phyloP scores from a whole-genome alignment of 2,888 invertebrate genomes.

The Lepidonotus clava region DNA sequence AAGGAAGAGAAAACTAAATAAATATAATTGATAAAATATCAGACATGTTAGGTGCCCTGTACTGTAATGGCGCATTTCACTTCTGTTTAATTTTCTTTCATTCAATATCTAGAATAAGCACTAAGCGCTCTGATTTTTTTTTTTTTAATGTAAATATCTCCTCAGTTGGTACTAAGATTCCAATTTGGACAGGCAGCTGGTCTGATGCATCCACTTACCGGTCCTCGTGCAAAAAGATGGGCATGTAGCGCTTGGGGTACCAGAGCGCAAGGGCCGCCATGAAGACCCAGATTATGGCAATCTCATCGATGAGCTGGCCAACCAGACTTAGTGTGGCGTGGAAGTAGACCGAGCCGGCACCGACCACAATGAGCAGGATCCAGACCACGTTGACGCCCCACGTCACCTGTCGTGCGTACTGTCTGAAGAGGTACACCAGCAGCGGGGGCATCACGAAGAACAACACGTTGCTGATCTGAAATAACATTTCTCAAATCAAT shows the following conservation, averaged over 20 bases:
- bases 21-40: no score
- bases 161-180: no score
- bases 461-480: conserved; percentile 88
- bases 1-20: no score
- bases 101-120: no score
- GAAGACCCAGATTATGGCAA: conserved; percentile 91
- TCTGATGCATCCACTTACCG: no score
- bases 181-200: no score
- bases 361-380: conserved; percentile 89
- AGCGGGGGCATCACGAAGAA: conserved; percentile 89
- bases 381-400: conserved; percentile 89
- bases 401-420: conserved; percentile 87
- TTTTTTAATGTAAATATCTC: no score
- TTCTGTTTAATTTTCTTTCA: no score
- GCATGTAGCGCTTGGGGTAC: conserved; percentile 70
- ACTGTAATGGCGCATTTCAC: no score
- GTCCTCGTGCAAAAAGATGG: conserved; percentile 66
- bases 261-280: conserved; percentile 90
- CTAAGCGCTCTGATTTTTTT: no score
- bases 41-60: no score
- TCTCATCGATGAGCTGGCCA: conserved; percentile 90
- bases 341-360: conserved; percentile 90
- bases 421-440: conserved; percentile 88
- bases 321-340: conserved; percentile 91
- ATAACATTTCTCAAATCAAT: no score